phyloP scores from a whole-genome alignment of 2,113 vertebrate species.

The Albula goreensis region DNA sequence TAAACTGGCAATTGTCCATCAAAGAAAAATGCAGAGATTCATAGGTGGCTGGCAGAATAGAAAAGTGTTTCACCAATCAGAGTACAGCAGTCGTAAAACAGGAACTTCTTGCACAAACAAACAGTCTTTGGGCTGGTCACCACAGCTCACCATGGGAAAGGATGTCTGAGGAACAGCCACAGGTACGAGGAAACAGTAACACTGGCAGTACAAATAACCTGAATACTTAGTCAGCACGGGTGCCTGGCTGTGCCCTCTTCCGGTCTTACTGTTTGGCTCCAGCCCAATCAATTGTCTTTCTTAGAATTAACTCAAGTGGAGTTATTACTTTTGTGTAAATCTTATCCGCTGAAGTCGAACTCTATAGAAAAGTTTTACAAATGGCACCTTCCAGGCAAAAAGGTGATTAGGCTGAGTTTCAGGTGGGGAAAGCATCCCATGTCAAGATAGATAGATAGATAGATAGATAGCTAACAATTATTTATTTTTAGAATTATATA shows the following conservation, averaged over 20 bases:
- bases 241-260: background rate
- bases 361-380: background rate
- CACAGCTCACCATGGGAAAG: constrained; percentile 53
- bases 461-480: no score
- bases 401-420: no score
- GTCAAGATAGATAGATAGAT: no score
- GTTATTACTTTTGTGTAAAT: background rate
- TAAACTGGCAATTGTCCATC: background rate
- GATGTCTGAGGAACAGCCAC: constrained; percentile 55
- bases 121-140: constrained; percentile 30
- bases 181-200: constrained; percentile 46
- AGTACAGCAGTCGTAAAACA: background rate
- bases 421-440: no score
- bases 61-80: constrained; percentile 16
- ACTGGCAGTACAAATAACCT: constrained; percentile 62
- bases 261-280: background rate
- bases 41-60: constrained; percentile 21
- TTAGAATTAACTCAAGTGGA: no score
- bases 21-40: background rate
- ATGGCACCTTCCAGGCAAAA: background rate
- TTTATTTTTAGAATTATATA: no score
- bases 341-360: background rate
- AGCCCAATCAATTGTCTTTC: background rate
- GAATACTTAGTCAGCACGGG: constrained; percentile 38
- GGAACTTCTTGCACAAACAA: constrained; percentile 32